These are phyloP conservation scores for Dendropsophus ebraccatus DNA, from an alignment of 2,113 vertebrate genomes.

Conservation along the genomic window DNA sequence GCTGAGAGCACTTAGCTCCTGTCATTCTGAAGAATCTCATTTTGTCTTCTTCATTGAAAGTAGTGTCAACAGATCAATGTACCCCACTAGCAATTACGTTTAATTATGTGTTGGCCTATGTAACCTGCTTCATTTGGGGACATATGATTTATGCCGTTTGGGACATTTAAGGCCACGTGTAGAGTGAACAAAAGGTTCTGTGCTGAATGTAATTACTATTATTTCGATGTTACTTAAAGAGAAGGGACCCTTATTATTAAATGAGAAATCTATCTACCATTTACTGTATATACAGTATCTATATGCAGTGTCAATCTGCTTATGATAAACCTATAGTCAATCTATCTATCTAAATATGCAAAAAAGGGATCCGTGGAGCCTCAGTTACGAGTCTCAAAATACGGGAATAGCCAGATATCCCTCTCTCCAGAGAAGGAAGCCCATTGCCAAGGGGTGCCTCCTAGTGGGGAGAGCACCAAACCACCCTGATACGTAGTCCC, in stretches of 20 bases:
- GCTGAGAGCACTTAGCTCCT: not conserved
- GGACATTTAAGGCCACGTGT: not conserved
- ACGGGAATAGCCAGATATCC: too few species aligned
- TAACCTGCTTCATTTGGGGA: slow-evolving; percentile 20
- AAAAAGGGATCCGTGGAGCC: too few species aligned
- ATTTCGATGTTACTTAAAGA: not conserved
- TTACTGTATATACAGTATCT: not conserved
- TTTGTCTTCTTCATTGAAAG: slow-evolving; percentile 26
- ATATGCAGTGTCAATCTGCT: too few species aligned
- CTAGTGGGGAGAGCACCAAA: too few species aligned
- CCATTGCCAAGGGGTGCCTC: too few species aligned
- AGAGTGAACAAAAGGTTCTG: not conserved
- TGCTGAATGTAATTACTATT: not conserved
- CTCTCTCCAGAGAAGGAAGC: too few species aligned
- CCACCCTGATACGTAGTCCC: too few species aligned
- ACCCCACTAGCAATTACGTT: slow-evolving; percentile 45
- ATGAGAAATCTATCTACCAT: not conserved
- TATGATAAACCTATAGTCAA: too few species aligned
- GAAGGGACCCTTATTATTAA: not conserved
- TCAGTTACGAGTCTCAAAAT: too few species aligned
- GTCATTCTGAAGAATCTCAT: slow-evolving; percentile 6
- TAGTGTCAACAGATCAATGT: slow-evolving; percentile 35
- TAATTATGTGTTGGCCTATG: slow-evolving; percentile 38
- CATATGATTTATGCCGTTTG: slow-evolving; percentile 13
- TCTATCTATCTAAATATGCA: too few species aligned